Conservation (phyloP, 2,888 invertebrate species). For the Slavum lentiscoides region DNA sequence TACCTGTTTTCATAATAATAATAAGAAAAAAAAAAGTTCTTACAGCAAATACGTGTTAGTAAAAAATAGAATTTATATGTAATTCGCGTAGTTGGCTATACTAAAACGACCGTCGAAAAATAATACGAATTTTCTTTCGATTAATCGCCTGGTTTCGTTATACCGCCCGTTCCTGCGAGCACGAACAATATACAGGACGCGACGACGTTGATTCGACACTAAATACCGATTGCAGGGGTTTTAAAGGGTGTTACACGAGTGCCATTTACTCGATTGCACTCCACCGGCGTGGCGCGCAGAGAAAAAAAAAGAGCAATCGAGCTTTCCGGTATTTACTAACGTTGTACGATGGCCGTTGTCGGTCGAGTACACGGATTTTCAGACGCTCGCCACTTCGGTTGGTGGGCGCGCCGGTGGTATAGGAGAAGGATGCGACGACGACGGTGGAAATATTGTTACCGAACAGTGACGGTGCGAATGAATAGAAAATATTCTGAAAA, state of each 20-base stretch:
- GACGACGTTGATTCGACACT: not conserved
- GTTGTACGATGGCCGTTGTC: not conserved
- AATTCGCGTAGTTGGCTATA: too few species aligned
- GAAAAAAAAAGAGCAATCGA: not conserved
- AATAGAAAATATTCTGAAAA: too few species aligned
- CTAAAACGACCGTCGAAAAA: not conserved
- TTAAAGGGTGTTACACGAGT: not conserved
- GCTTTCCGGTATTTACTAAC: not conserved
- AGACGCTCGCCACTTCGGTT: not conserved
- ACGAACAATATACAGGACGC: not conserved
- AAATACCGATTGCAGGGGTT: not conserved
- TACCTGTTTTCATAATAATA: too few species aligned
- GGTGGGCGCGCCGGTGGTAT: not conserved
- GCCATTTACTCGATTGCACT: not conserved
- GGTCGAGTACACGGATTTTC: not conserved
- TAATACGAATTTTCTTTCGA: constrained; percentile 8
- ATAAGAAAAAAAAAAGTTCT: too few species aligned
- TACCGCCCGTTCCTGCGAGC: not conserved
- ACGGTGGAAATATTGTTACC: too few species aligned
- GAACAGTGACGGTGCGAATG: too few species aligned
- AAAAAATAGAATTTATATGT: too few species aligned
- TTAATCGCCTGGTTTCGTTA: not conserved
- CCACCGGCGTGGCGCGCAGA: not conserved
- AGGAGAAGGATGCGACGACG: too few species aligned
- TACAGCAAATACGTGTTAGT: too few species aligned